Base-by-base conservation (phyloP, 2,797 vertebrate species). In the Atherinosoma microstoma region DNA sequence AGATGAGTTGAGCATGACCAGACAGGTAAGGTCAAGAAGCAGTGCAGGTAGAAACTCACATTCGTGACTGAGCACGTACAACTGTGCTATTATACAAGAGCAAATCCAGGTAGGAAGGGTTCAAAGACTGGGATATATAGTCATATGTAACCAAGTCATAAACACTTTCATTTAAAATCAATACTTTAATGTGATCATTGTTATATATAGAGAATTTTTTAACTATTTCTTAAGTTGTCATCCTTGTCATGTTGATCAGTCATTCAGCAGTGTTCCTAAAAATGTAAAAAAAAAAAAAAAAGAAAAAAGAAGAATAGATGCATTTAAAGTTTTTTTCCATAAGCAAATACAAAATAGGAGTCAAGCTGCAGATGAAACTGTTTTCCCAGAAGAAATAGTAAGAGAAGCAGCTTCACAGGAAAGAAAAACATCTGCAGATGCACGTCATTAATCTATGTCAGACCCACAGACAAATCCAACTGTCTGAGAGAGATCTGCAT, bases 61-160 rank as follows among this genome's bases (percentile, higher is more conserved):
- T 27, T 81, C 83, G 75, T 70, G 80, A 85, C 73, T 38, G 64
- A 66, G 68, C 84, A 70, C 59, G 61, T 65, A 40, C 22, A 3
- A 3, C 22, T 16, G 6, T 68, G 27, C 72, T 67, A 35, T 15
- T 0, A 20, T 42, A 10, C 62, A 32, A 59, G 63, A 75, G 59
- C 70, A 57, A 64, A 61, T 6, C 40, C 3, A 16, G 29, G 34
- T 40, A 29, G 24, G 20, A 62, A 58, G 20, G 20, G 38, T 15
- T 57, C 11, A 10, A 7, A 35, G 6, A 8, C 34, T 35, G 34
- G 6, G 5, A 8, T 35, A 32, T 32, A 35, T 10, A 35, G 34
- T 35, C 34, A 35, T 35, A 1, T 35, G 9, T 8, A 35, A 2
- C 34, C 34, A 35, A 35, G 34, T 35, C 34, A 8, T 35, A 35